Percentiles rank a stretch among this genome's conserved stretches.
Conservation (phyloP, 2,888 invertebrate genomes). For the Pachymerium ferrugineum region DNA sequence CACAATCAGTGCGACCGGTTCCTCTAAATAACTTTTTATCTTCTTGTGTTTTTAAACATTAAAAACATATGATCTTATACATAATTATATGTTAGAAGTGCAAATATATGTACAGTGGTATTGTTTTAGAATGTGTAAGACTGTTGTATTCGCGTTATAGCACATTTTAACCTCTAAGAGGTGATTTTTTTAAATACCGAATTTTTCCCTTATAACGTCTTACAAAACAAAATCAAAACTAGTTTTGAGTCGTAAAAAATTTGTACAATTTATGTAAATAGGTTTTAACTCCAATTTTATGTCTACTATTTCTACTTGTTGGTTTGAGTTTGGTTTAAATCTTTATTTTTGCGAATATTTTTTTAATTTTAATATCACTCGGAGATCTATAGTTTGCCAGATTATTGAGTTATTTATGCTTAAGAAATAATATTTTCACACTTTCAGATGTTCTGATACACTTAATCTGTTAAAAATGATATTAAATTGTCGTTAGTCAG, state of each 20-base stretch:
- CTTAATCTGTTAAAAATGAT: too few species aligned
- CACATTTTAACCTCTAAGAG: conserved; percentile 20
- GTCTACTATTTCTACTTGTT: not conserved
- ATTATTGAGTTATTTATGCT: too few species aligned
- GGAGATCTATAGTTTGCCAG: too few species aligned
- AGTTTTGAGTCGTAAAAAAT: not conserved
- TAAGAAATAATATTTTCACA: too few species aligned
- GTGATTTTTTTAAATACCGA: not conserved
- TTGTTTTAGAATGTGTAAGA: not conserved
- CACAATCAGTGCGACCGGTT: not conserved
- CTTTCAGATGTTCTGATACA: too few species aligned
- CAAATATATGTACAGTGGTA: conserved; percentile 9
- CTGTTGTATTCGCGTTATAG: conserved; percentile 5
- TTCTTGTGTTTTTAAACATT: not conserved
- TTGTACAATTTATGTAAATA: not conserved
- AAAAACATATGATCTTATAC: not conserved
- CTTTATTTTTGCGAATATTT: not conserved
- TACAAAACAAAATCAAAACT: not conserved
- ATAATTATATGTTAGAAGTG: not conserved
- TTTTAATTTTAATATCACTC: too few species aligned
- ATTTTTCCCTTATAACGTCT: not conserved
- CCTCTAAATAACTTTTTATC: not conserved
- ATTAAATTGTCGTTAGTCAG: too few species aligned
- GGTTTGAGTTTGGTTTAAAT: not conserved
- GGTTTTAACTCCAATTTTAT: too few species aligned